phyloP scores from a whole-genome alignment of 2,113 vertebrate genomes.

The Channa maculata region DNA sequence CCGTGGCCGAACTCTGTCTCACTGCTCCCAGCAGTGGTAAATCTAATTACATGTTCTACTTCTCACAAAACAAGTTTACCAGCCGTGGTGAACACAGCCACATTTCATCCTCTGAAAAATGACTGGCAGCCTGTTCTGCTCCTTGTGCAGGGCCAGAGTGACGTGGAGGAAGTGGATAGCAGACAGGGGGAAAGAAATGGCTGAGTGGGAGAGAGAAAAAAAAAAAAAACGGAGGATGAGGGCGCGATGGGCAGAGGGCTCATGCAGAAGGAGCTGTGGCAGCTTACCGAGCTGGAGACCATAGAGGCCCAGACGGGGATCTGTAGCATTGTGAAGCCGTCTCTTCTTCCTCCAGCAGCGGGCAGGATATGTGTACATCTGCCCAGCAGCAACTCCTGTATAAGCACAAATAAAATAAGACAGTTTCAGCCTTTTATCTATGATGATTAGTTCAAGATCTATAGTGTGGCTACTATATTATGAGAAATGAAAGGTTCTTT shows the following conservation, averaged over 20 bases:
- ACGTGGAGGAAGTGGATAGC: constrained; percentile 44
- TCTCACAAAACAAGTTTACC: constrained; percentile 77
- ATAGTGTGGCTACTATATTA: neutral
- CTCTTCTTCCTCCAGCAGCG: constrained; percentile 98
- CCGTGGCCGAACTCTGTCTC: constrained; percentile 60
- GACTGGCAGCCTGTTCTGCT: constrained; percentile 59
- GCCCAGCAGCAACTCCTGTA: constrained; percentile 90
- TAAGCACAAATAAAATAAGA: constrained; percentile 1
- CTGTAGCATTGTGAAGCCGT: constrained; percentile 90
- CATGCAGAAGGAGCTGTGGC: constrained; percentile 1
- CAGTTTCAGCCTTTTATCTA: neutral
- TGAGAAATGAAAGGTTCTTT: neutral
- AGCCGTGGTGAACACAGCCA: constrained; percentile 60
- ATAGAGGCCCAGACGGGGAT: constrained; percentile 91
- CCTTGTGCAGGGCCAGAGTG: constrained; percentile 31
- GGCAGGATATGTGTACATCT: constrained; percentile 97
- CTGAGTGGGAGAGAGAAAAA: neutral
- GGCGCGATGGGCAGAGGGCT: constrained; percentile 21
- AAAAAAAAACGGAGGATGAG: neutral
- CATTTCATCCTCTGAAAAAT: constrained; percentile 69
- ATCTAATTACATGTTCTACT: constrained; percentile 80
- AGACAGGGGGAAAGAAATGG: neutral
- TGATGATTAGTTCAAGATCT: neutral
- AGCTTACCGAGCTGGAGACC: constrained; percentile 91
- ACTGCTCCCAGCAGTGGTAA: constrained; percentile 71